Evolutionary conservation across 2,888 invertebrate genomes (phyloP).

Genomic region (Cancer borealis): DNA sequence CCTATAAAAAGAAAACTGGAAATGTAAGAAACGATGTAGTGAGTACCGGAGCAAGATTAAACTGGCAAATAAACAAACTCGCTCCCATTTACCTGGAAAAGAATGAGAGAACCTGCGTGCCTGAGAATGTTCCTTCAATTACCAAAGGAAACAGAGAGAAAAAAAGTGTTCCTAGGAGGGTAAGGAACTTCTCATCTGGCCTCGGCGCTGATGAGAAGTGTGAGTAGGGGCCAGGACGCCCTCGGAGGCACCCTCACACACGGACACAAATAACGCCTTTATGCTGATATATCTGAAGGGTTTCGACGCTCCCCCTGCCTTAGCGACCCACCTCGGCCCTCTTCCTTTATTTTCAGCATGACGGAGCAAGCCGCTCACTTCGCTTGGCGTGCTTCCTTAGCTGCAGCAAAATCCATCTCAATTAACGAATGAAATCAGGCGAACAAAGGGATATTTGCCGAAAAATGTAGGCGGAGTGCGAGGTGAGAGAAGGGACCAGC

Average conservation of each 20-base stretch:
- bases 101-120: constrained; percentile 29
- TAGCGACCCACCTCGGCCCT: constrained; percentile 26
- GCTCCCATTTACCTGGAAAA: background rate
- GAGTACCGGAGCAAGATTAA: constrained; percentile 37
- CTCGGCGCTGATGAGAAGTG: constrained; percentile 40
- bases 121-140: constrained; percentile 41
- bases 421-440: constrained; percentile 43
- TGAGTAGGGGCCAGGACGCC: constrained; percentile 1
- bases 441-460: constrained; percentile 22
- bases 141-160: constrained; percentile 35
- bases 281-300: constrained; percentile 25
- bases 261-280: constrained; percentile 36
- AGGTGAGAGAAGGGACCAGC: background rate
- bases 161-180: constrained; percentile 26
- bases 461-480: background rate
- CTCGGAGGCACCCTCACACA: background rate
- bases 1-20: background rate
- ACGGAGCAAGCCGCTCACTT: constrained; percentile 8
- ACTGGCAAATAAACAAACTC: constrained; percentile 38
- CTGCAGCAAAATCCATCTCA: constrained; percentile 37
- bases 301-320: background rate
- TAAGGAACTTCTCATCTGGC: constrained; percentile 38
- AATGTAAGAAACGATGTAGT: background rate
- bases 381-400: constrained; percentile 35
- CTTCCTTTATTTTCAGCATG: constrained; percentile 41